phyloP scores from a whole-genome alignment of 2,888 invertebrate species.

The Meiosimyza decipiens region DNA sequence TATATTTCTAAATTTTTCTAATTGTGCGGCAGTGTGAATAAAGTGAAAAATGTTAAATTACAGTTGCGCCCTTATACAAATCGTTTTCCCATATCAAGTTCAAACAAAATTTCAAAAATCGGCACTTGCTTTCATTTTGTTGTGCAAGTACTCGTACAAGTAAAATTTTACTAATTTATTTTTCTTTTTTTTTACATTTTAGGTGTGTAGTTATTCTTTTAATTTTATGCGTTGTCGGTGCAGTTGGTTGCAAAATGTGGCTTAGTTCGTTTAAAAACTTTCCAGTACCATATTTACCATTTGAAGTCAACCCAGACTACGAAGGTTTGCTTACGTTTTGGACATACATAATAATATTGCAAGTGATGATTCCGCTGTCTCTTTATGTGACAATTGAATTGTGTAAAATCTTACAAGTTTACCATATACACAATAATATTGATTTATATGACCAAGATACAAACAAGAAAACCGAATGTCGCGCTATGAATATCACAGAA shows the following conservation, averaged over 20 bases:
- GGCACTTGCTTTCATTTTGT: too few relatives aligned
- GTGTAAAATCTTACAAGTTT: conserved; percentile 95
- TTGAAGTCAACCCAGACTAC: conserved; percentile 72
- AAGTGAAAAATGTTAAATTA: too few relatives aligned
- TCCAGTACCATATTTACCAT: conserved; percentile 76
- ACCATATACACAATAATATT: conserved; percentile 91
- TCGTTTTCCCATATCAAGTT: too few relatives aligned
- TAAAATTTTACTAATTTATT: neutral
- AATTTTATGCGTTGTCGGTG: conserved; percentile 89
- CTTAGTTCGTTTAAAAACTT: conserved; percentile 69
- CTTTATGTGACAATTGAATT: conserved; percentile 97
- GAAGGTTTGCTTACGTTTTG: conserved; percentile 91
- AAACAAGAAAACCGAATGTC: conserved; percentile 86
- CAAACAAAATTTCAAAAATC: too few relatives aligned
- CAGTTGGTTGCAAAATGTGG: conserved; percentile 91
- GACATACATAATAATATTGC: conserved; percentile 95
- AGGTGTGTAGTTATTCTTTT: conserved; percentile 89
- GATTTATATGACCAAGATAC: conserved; percentile 87
- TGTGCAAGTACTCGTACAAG: neutral
- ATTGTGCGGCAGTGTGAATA: too few relatives aligned
- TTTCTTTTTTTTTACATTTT: conserved; percentile 13
- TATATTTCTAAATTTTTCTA: too few relatives aligned
- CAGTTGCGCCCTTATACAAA: too few relatives aligned
- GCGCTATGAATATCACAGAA: conserved; percentile 96
- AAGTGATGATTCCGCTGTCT: conserved; percentile 97